A percentile compares a stretch with the other conserved stretches of the same genome.
Conservation (phyloP, 2,797 vertebrate genomes). For the Helarctos malayanus region DNA sequence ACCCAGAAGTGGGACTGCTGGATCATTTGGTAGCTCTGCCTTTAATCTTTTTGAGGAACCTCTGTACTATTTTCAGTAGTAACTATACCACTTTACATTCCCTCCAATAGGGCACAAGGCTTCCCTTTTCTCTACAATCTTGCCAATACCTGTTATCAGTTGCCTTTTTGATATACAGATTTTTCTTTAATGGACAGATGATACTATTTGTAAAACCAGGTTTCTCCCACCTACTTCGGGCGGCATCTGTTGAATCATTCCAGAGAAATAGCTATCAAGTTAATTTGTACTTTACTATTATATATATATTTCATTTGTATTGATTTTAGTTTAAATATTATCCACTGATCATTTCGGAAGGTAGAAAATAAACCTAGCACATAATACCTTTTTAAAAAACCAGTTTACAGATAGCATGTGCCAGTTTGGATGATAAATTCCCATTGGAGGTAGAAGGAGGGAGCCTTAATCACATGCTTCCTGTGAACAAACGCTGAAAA, state of each 20-base stretch:
- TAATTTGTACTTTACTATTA: neutral
- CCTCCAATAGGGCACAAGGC: neutral
- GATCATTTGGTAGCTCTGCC: neutral
- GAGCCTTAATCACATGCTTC: neutral
- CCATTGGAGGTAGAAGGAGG: neutral
- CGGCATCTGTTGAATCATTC: neutral
- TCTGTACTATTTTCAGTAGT: neutral
- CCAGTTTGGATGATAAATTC: neutral
- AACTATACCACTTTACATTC: neutral
- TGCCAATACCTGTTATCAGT: neutral
- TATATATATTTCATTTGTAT: neutral
- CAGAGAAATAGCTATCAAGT: neutral
- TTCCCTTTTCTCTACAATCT: neutral
- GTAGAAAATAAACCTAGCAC: neutral
- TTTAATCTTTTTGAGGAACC: neutral
- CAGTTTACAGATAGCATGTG: neutral
- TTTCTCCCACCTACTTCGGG: neutral
- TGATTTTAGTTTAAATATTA: constrained; percentile 19
- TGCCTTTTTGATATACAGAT: neutral
- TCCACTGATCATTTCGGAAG: neutral
- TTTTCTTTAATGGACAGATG: neutral
- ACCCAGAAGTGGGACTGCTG: neutral
- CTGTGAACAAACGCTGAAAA: neutral
- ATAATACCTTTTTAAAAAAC: neutral
- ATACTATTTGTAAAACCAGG: neutral